Conservation (phyloP, 2,888 invertebrate genomes). For the Flabesymbios commensalis region DNA sequence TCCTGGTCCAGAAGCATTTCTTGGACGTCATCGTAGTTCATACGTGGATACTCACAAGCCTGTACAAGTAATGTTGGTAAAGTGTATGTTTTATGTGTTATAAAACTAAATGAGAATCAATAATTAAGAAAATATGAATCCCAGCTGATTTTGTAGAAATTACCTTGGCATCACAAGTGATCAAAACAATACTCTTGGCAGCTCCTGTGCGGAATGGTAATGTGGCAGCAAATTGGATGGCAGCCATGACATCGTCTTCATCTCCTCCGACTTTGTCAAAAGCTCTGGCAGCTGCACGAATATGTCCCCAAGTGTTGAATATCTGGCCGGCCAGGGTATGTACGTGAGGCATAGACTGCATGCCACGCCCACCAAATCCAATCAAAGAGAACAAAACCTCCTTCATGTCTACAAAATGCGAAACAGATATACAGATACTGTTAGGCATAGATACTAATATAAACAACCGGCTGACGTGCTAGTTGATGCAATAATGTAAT, state of each 20-base stretch:
- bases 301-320: conserved; percentile 38
- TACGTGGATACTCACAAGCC: conserved; percentile 67
- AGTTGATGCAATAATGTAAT: background rate
- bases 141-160: no score
- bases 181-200: conserved; percentile 78
- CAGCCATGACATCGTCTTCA: conserved; percentile 60
- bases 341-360: conserved; percentile 70
- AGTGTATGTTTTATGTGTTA: no score
- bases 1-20: conserved; percentile 20
- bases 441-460: background rate
- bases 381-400: conserved; percentile 71
- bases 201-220: conserved; percentile 79
- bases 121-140: no score
- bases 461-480: background rate
- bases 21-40: conserved; percentile 24
- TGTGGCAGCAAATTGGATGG: conserved; percentile 69
- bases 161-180: no score
- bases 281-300: conserved; percentile 19
- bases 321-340: conserved; percentile 66
- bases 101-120: no score
- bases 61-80: no score
- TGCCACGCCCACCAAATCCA: conserved; percentile 75
- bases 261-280: conserved; percentile 23
- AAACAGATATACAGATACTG: background rate
- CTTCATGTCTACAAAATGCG: conserved; percentile 41